phyloP scores from a whole-genome alignment of 1,140 invertebrate species.

The Drosophila parabipectinata region DNA sequence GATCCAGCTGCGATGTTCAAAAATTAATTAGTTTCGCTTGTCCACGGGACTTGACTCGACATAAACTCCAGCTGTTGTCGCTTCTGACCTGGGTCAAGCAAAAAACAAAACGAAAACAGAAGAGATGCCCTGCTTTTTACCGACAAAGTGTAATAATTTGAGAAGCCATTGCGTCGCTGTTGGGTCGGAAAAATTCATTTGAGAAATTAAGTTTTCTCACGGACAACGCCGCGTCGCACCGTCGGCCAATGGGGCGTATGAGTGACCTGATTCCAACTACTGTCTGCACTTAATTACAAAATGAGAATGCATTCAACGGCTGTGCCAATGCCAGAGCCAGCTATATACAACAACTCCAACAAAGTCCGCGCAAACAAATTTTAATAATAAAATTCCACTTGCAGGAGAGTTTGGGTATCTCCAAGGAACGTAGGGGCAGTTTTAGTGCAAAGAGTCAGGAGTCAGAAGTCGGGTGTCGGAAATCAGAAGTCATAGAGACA shows the following conservation, averaged over 20 bases:
- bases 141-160: constrained; percentile 61
- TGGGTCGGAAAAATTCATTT: constrained; percentile 66
- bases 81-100: background rate
- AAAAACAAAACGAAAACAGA: constrained; percentile 25
- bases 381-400: constrained; percentile 66
- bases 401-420: constrained; percentile 43
- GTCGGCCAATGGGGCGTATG: constrained; percentile 53
- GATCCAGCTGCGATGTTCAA: constrained; percentile 49
- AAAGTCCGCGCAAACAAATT: constrained; percentile 69
- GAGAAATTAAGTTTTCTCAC: constrained; percentile 57
- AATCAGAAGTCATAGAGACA: constrained; percentile 24
- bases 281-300: constrained; percentile 78
- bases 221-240: constrained; percentile 19
- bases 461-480: constrained; percentile 10
- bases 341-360: constrained; percentile 27
- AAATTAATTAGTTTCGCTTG: constrained; percentile 71
- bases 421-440: constrained; percentile 19
- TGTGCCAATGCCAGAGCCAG: constrained; percentile 28
- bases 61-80: constrained; percentile 62
- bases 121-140: constrained; percentile 3
- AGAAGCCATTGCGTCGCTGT: constrained; percentile 55
- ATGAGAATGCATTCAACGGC: constrained; percentile 52
- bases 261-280: constrained; percentile 74
- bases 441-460: constrained; percentile 6
- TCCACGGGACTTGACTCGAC: constrained; percentile 42